These are phyloP conservation scores for Hypotaenidia philippensis DNA, from an alignment of 2,797 vertebrate species.

Conservation along the genomic window DNA sequence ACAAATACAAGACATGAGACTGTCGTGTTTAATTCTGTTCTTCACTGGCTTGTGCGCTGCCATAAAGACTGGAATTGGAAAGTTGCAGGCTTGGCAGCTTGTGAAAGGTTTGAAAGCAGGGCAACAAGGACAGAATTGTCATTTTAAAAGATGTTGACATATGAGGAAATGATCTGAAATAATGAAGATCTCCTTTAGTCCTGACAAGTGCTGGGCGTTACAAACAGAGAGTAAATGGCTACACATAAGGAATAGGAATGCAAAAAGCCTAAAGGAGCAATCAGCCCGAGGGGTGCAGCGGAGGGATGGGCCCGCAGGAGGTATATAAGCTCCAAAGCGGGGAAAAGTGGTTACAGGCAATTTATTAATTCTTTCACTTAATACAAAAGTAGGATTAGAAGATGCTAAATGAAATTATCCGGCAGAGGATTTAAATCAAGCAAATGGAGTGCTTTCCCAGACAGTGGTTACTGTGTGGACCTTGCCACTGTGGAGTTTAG, in stretches of 20 bases:
- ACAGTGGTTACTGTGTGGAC: rapidly evolving
- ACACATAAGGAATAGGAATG: neutral
- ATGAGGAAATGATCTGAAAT: neutral
- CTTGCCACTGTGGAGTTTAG: rapidly evolving
- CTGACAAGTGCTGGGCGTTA: neutral
- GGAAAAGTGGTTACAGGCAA: neutral
- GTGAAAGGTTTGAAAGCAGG: neutral
- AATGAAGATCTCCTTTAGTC: neutral
- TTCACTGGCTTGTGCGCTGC: neutral
- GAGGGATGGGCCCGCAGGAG: rapidly evolving
- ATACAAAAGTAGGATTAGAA: neutral
- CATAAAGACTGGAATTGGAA: no score
- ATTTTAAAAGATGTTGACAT: neutral
- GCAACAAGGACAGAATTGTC: neutral
- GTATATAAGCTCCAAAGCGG: neutral
- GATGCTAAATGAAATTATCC: neutral
- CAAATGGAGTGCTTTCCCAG: neutral
- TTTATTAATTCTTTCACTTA: neutral
- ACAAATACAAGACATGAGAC: neutral
- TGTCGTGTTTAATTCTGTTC: neutral
- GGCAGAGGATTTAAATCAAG: neutral
- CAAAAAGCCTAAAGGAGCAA: no score
- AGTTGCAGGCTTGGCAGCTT: rapidly evolving
- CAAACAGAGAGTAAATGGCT: neutral
- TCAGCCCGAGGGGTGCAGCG: rapidly evolving